These are phyloP conservation scores for Xylophagus ater DNA, from an alignment of 2,888 invertebrate genomes.

Conservation along the genomic window DNA sequence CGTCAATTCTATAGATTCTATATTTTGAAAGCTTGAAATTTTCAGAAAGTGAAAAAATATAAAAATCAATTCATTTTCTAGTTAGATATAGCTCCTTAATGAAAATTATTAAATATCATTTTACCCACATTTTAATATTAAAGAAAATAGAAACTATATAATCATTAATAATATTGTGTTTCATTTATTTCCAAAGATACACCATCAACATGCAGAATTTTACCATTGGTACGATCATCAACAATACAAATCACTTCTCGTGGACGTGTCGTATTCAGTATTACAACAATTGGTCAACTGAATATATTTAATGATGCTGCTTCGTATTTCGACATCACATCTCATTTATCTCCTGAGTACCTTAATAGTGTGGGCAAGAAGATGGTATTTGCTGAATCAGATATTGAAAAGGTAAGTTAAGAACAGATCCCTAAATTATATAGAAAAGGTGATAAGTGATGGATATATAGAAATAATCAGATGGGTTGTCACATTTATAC, in stretches of 20 bases:
- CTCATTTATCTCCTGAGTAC: slow-evolving; percentile 47
- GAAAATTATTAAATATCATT: too few relatives aligned
- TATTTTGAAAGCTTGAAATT: too few relatives aligned
- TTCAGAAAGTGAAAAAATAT: too few relatives aligned
- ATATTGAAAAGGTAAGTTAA: slow-evolving; percentile 45
- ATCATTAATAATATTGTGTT: background rate
- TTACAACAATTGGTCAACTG: slow-evolving; percentile 16
- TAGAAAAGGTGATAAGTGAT: too few relatives aligned
- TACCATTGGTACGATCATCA: slow-evolving; percentile 45
- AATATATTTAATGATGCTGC: slow-evolving; percentile 15
- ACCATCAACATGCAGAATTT: slow-evolving; percentile 31
- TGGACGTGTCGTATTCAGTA: slow-evolving; percentile 40
- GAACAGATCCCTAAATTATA: too few relatives aligned
- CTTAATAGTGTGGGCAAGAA: slow-evolving; percentile 33
- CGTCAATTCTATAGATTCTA: too few relatives aligned
- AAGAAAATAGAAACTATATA: too few relatives aligned
- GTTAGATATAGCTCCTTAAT: too few relatives aligned
- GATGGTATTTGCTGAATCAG: slow-evolving; percentile 42
- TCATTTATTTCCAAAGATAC: slow-evolving; percentile 19
- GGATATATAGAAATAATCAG: too few relatives aligned
- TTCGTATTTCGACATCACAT: slow-evolving; percentile 27
- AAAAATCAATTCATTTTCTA: too few relatives aligned
- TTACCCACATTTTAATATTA: too few relatives aligned
- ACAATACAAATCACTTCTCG: slow-evolving; percentile 44
- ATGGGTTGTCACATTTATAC: too few relatives aligned